Percentiles rank a stretch among this genome's conserved stretches.
Conservation (phyloP, 1,140 invertebrate genomes). For the Drosophila saltans region DNA sequence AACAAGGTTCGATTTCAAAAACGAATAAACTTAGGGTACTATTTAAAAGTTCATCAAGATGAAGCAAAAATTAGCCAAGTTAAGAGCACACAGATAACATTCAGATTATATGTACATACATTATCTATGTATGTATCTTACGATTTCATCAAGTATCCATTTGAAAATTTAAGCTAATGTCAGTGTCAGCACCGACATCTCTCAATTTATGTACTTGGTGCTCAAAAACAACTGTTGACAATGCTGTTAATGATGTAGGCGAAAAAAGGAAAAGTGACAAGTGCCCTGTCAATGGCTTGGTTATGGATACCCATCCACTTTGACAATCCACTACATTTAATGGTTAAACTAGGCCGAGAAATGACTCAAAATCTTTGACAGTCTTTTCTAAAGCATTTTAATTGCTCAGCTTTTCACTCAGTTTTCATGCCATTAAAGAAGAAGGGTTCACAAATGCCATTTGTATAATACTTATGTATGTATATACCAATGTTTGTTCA, state of each 20-base stretch:
- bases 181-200: background rate
- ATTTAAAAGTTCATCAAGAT: background rate
- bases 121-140: background rate
- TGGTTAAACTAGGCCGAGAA: slow-evolving; percentile 24
- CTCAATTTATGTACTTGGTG: background rate
- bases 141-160: background rate
- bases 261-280: slow-evolving; percentile 14
- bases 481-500: slow-evolving; percentile 8
- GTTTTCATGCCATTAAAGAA: background rate
- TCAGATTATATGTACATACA: background rate
- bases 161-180: background rate
- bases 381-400: slow-evolving; percentile 56
- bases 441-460: slow-evolving; percentile 1
- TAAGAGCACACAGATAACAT: too few relatives aligned
- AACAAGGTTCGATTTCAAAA: too few relatives aligned
- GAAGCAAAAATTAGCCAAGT: background rate
- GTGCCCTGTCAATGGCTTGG: background rate
- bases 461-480: slow-evolving; percentile 13
- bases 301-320: background rate
- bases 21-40: background rate
- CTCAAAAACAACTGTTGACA: slow-evolving; percentile 22
- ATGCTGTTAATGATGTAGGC: slow-evolving; percentile 18
- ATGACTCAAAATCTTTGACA: slow-evolving; percentile 55
- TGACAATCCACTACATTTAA: slow-evolving; percentile 31
- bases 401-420: slow-evolving; percentile 46